phyloP scores from a whole-genome alignment of 53 echinoderm and acorn worm genomes.

The Hippasteria phrygiana region DNA sequence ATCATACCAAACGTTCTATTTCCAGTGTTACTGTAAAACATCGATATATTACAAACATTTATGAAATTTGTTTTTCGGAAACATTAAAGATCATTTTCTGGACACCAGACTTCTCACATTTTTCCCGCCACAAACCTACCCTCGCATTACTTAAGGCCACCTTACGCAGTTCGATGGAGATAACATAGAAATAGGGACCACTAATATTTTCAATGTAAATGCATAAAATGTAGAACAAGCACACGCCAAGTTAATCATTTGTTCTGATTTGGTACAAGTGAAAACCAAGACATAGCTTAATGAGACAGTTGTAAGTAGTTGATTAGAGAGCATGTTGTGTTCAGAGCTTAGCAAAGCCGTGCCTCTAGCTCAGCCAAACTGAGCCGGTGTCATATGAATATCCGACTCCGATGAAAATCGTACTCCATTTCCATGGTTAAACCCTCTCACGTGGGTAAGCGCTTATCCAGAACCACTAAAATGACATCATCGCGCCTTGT shows the following conservation, averaged over 20 bases:
- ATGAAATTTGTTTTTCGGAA: not conserved
- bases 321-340: no score
- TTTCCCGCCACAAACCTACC: not conserved
- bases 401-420: no score
- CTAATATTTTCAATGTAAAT: not conserved
- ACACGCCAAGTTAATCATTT: not conserved
- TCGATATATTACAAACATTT: constrained; percentile 9
- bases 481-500: no score
- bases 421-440: no score
- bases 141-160: constrained; percentile 24
- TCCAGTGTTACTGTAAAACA: not conserved
- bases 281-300: not conserved
- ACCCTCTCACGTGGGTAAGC: no score
- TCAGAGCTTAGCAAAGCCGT: no score
- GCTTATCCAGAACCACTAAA: no score
- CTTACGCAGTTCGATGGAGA: not conserved
- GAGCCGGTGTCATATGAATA: no score
- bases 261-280: not conserved
- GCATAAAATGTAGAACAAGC: not conserved
- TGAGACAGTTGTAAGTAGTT: not conserved
- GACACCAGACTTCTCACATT: not conserved
- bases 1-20: not conserved
- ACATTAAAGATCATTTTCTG: not conserved
- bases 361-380: no score
- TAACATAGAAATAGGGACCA: not conserved